Conservation (phyloP, 2,888 invertebrate species). For the Epsilonema sp. region DNA sequence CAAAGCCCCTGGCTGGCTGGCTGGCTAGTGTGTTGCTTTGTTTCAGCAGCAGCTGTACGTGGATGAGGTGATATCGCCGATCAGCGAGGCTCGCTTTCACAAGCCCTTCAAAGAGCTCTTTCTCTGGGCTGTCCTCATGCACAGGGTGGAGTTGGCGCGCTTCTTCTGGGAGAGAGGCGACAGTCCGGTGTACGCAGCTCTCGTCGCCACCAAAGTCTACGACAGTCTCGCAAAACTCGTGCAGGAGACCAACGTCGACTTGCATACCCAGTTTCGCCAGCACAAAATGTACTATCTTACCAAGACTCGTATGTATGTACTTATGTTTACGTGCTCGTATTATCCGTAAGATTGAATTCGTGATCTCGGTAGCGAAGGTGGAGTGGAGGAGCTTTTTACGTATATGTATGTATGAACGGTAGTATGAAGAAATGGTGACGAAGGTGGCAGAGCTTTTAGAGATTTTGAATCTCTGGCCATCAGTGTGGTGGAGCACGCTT, state of each 20-base stretch:
- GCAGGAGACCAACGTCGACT: not conserved
- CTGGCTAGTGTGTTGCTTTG: too few species aligned
- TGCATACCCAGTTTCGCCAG: not conserved
- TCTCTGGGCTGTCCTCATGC: conserved; percentile 18
- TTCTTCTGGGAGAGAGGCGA: conserved; percentile 31
- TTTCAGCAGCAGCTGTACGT: too few species aligned
- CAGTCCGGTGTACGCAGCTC: conserved; percentile 29
- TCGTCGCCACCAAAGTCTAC: conserved; percentile 29
- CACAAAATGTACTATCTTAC: not conserved
- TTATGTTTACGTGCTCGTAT: too few species aligned
- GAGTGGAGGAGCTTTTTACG: too few species aligned
- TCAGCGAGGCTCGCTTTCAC: not conserved
- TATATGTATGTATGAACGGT: too few species aligned
- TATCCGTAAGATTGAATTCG: too few species aligned
- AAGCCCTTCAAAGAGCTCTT: conserved; percentile 18
- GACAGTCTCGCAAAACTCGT: conserved; percentile 14
- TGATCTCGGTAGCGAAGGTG: too few species aligned
- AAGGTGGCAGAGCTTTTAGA: too few species aligned
- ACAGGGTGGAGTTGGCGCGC: conserved; percentile 24
- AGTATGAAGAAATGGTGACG: too few species aligned
- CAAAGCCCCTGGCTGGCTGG: too few species aligned
- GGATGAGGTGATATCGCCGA: not conserved
- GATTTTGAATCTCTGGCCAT: conserved; percentile 31
- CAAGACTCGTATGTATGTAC: too few species aligned
- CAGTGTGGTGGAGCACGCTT: conserved; percentile 29